Evolutionary conservation across 2,888 invertebrate species (phyloP).

Genomic region (Troides aeacus): DNA sequence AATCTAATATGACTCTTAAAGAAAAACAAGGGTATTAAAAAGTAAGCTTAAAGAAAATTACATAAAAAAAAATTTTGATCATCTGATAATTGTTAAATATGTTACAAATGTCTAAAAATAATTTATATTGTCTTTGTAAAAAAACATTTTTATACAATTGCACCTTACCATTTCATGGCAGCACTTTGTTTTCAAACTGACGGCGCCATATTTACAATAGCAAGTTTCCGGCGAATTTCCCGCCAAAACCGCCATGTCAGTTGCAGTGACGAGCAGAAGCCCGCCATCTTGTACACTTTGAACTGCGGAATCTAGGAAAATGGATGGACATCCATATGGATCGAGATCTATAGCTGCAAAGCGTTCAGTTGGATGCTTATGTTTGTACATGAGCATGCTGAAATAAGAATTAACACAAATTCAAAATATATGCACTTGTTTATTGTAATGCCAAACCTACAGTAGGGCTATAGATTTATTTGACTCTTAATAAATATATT

Average conservation of each 20-base stretch:
- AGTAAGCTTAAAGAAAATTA: no score
- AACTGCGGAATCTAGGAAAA: constrained; percentile 94
- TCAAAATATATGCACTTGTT: no score
- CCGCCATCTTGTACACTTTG: constrained; percentile 91
- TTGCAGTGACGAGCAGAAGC: constrained; percentile 95
- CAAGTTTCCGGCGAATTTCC: constrained; percentile 98
- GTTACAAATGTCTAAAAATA: no score
- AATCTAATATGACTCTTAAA: no score
- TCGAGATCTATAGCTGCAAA: constrained; percentile 97
- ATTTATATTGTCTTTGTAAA: no score
- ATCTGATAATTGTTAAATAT: no score
- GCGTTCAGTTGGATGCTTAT: constrained; percentile 81
- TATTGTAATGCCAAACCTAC: no score
- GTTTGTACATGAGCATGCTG: constrained; percentile 92
- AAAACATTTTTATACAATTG: no score
- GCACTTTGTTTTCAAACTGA: constrained; percentile 90
- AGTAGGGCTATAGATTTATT: no score
- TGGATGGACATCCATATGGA: constrained; percentile 97
- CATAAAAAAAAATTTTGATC: no score
- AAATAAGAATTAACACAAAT: constrained; percentile 6
- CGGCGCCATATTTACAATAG: constrained; percentile 94
- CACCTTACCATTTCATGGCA: constrained; percentile 95
- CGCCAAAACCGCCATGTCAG: constrained; percentile 97
- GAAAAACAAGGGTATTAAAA: no score
- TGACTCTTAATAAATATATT: no score